A percentile compares a stretch with the other conserved stretches of the same genome.
phyloP scores from a whole-genome alignment of 2,113 vertebrate genomes.

The Planiliza haematocheilus region DNA sequence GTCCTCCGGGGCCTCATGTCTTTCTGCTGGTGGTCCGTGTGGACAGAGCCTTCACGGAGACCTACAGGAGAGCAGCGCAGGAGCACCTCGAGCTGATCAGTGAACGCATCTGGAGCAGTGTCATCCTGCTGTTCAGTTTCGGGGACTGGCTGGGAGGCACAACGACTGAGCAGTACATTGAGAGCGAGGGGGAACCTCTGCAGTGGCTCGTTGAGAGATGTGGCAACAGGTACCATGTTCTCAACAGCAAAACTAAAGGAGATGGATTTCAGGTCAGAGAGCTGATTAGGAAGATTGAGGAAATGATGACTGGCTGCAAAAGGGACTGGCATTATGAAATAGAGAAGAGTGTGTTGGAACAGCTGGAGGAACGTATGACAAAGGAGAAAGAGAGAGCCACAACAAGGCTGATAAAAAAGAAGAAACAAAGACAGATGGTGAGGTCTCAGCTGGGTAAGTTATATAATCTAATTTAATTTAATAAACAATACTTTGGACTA shows the following conservation, averaged over 20 bases:
- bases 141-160: constrained; percentile 77
- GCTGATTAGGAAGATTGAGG: constrained; percentile 78
- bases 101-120: constrained; percentile 60
- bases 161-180: constrained; percentile 67
- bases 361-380: constrained; percentile 51
- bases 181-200: constrained; percentile 75
- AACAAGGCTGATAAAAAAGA: constrained; percentile 44
- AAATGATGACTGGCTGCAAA: constrained; percentile 42
- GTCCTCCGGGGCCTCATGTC: constrained; percentile 75
- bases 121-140: constrained; percentile 71
- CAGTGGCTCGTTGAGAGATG: constrained; percentile 68
- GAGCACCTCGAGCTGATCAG: constrained; percentile 76
- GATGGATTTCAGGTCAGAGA: constrained; percentile 73
- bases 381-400: constrained; percentile 49
- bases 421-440: constrained; percentile 49
- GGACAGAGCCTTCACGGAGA: constrained; percentile 77
- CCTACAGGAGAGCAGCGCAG: constrained; percentile 65
- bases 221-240: constrained; percentile 71
- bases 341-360: constrained; percentile 36
- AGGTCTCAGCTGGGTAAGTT: constrained; percentile 70
- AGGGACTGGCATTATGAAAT: constrained; percentile 34
- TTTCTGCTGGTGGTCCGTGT: constrained; percentile 75
- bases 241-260: constrained; percentile 71
- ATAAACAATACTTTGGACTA: constrained; percentile 4
- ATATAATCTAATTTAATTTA: not conserved